phyloP scores from a whole-genome alignment of 2,113 vertebrate species.

The Platysteira castanea region DNA sequence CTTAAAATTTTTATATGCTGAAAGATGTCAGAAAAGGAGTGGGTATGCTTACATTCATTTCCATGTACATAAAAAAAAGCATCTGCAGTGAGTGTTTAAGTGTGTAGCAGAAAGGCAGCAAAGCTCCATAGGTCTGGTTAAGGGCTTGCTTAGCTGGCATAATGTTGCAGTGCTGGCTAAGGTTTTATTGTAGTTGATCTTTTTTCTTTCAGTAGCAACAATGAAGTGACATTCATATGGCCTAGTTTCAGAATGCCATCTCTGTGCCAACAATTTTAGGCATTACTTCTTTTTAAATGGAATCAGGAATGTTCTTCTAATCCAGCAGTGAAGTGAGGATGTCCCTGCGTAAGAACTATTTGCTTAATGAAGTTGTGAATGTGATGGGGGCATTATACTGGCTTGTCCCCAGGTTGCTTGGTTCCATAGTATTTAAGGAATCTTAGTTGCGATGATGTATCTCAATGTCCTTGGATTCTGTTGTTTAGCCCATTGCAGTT shows the following conservation, averaged over 20 bases:
- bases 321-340: slow-evolving; percentile 50
- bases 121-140: neutral
- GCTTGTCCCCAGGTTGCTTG: neutral
- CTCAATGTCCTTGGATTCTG: neutral
- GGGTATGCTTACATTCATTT: neutral
- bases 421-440: neutral
- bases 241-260: slow-evolving; percentile 75
- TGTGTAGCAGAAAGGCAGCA: neutral
- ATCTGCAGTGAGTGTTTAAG: neutral
- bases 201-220: slow-evolving; percentile 78
- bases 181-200: slow-evolving; percentile 75
- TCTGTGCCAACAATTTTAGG: slow-evolving; percentile 70
- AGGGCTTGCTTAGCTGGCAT: slow-evolving; percentile 72
- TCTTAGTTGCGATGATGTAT: neutral
- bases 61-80: neutral
- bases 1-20: neutral
- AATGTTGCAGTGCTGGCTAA: slow-evolving; percentile 67
- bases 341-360: slow-evolving; percentile 8
- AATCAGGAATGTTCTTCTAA: slow-evolving; percentile 69
- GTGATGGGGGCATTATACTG: neutral
- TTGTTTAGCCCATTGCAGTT: neutral
- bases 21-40: neutral
- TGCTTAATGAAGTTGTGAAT: slow-evolving; percentile 24
- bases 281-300: slow-evolving; percentile 69
- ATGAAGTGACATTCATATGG: slow-evolving; percentile 78